Evolutionary conservation across 2,113 vertebrate species (phyloP).

Genomic region (Silurus meridionalis): DNA sequence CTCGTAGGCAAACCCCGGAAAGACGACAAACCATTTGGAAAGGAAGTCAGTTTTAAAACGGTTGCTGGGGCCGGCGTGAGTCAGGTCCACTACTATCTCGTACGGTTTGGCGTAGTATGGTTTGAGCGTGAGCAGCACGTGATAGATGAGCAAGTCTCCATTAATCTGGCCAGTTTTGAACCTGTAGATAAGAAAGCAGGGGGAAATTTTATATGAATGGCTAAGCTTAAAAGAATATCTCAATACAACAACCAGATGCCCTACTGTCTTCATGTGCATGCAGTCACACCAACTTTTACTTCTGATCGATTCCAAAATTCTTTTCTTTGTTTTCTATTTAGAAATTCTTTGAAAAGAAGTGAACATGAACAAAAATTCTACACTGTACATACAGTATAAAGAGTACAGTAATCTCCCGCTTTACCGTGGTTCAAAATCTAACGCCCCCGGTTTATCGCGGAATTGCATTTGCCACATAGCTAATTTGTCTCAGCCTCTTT

Average conservation of each 20-base stretch:
- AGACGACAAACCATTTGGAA: slow-evolving; percentile 99
- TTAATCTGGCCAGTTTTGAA: slow-evolving; percentile 99
- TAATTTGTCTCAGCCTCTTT: too few species aligned
- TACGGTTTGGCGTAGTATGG: slow-evolving; percentile 99
- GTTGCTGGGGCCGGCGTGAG: slow-evolving; percentile 95
- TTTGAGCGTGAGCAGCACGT: slow-evolving; percentile 95
- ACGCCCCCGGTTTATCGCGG: too few species aligned
- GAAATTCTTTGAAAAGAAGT: too few species aligned
- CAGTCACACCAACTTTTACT: background rate
- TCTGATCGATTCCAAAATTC: too few species aligned
- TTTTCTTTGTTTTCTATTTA: too few species aligned
- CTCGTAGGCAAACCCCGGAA: slow-evolving; percentile 96
- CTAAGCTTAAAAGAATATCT: background rate
- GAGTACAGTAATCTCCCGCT: too few species aligned
- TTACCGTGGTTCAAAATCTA: too few species aligned
- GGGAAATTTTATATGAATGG: background rate
- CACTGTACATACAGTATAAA: too few species aligned
- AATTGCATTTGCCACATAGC: too few species aligned
- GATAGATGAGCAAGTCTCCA: slow-evolving; percentile 93
- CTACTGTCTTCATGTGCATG: background rate
- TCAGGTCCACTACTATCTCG: slow-evolving; percentile 96
- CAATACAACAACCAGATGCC: background rate
- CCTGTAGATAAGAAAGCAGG: slow-evolving; percentile 61
- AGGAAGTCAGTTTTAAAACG: slow-evolving; percentile 99
- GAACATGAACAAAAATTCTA: too few species aligned